phyloP scores from a whole-genome alignment of 2,113 vertebrate species.

The Neogale vison region DNA sequence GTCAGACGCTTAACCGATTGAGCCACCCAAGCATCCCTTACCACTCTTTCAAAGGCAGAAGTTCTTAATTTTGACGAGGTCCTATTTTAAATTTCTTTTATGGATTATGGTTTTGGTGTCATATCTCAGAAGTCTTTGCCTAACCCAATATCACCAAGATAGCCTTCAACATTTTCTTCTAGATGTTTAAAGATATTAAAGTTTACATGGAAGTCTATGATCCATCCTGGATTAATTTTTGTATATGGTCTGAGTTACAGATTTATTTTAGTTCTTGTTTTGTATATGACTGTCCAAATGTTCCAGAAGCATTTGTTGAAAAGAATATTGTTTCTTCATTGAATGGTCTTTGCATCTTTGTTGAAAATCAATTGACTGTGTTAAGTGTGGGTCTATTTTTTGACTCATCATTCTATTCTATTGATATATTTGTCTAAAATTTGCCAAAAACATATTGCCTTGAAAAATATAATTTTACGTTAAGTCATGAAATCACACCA shows the following conservation, averaged over 20 bases:
- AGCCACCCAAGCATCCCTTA: not conserved
- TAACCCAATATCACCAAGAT: not conserved
- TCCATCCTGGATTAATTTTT: not conserved
- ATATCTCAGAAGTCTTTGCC: not conserved
- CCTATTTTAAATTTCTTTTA: not conserved
- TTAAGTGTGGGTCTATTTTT: not conserved
- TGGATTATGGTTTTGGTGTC: not conserved
- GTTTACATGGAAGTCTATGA: not conserved
- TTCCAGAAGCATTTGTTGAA: not conserved
- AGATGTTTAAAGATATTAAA: not conserved
- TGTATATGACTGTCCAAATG: not conserved
- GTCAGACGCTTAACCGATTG: not conserved
- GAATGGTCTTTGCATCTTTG: not conserved
- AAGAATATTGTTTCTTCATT: not conserved
- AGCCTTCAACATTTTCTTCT: not conserved
- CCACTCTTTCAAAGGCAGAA: not conserved
- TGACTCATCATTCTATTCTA: not conserved
- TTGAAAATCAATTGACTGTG: constrained; percentile 23
- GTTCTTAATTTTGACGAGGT: not conserved
- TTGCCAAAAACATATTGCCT: not conserved
- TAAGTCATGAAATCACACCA: not conserved
- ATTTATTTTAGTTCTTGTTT: constrained; percentile 4
- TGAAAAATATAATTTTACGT: constrained; percentile 3
- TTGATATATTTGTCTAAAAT: not conserved
- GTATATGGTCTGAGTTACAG: not conserved